Evolutionary conservation across 2,113 vertebrate species (phyloP), one percentile per base, ranked within the genome.

Genomic region (Taurulus bubalis): DNA sequence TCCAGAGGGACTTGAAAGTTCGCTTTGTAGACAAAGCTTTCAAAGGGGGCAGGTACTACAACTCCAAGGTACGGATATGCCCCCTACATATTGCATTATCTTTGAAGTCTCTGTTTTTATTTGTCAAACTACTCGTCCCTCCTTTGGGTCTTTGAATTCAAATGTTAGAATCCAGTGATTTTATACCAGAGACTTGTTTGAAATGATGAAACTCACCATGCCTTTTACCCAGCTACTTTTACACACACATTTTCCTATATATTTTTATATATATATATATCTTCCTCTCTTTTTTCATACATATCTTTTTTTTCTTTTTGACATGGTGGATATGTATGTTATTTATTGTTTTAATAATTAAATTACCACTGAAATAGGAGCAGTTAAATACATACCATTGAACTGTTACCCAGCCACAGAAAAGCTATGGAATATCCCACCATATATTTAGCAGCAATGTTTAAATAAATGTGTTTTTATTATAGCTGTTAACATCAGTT

Each of bases 41-140:
- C 81, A 96, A 97, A 88, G 95, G 94, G 3, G 97, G 97, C n/a
- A 94, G 87, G 36, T 97, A 97, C 90, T 98, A 98, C 92, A 97
- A 97, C 87, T 96, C 94, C 32, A 98, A 97, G 96, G 97, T 97
- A 90, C 5, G 0, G 10, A 58, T 38, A 2, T 5, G 0, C 22
- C n/a, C 24, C 42, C 5, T 2, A 56, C 55, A 56, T 56, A 15
- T 28, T 10, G 55, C 24, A 15, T 58, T 1, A 6, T 56, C 53
- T 26, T 26, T 4, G 14, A 12, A 56, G 24, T 2, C n/a, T 24
- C 22, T 42, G 12, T 40, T 53, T 9, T 53, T 53, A n/a, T 10
- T 2, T 11, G 12, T 55, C 10, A 4, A 24, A 8, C 8, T 53
- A 51, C 47, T 51, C 47, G 9, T 2, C 8, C 20, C 5, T 53